Evolutionary conservation across 2,888 invertebrate species (phyloP), one percentile per base, ranked within the genome.

Genomic region (Diarsia rubi): DNA sequence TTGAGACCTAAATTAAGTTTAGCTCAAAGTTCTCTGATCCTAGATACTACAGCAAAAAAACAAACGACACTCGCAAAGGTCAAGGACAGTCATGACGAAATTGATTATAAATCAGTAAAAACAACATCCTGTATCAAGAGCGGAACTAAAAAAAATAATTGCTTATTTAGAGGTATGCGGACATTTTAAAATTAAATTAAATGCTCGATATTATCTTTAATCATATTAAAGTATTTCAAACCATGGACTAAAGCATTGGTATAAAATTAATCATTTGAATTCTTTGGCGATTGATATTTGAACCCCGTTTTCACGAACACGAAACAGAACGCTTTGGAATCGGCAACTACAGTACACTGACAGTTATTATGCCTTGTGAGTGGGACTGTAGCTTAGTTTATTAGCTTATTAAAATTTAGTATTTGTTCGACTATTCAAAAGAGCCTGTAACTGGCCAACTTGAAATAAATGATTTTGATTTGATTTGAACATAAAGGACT

Each of bases 121-220:
- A 65, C 16, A 81, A 81, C 76, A 75, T 42, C 44, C 76, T 78
- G 62, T 57, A 81, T 54, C 27, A 42, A 44, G 21, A 81, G 5
- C 49, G 82, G 67, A 64, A 81, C n/a, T 12, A 47, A 57, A 67
- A n/a, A 78, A 81, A 75, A 45, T 42, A 9, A 54, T 57, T 49
- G 47, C 9, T 31, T 3, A 24, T 47, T 78, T 27, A 31, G 49
- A 54, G 60, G 27, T 47, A 81, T 81, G 78, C 81, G 78, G 81
- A 78, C 42, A 67, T 74, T 63, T n/a, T 62, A 27, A 44, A 75
- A 63, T 49, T 0, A 44, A 65, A 75, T 76, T 59, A 69, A 75
- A 76, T n/a, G 19, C n/a, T 24, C 47, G 59, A 44, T 66, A 54
- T 62, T 67, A 74, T 78, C 77, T 73, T 47, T 2, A 65, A 79